These are phyloP conservation scores for Psilopsiagon aymara DNA, from an alignment of 2,113 vertebrate species.

Conservation along the genomic window DNA sequence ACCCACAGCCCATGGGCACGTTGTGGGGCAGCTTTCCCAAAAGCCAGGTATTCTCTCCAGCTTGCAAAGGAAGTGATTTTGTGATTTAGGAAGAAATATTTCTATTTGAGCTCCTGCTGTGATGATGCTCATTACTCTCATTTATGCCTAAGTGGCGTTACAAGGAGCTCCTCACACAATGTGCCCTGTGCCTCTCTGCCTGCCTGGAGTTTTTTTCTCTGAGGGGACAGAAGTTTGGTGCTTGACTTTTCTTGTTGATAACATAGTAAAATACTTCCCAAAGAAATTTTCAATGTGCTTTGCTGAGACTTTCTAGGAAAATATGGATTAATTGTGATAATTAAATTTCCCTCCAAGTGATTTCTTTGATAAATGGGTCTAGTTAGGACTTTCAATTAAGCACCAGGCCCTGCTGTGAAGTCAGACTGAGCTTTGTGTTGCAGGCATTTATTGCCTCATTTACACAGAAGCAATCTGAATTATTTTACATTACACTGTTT, in stretches of 20 bases:
- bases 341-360: slow-evolving; percentile 69
- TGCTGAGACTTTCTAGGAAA: slow-evolving; percentile 31
- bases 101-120: background rate
- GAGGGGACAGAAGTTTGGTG: background rate
- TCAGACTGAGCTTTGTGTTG: slow-evolving; percentile 51
- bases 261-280: background rate
- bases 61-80: background rate
- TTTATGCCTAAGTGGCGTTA: background rate
- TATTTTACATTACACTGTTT: slow-evolving; percentile 52
- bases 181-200: background rate
- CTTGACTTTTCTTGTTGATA: background rate
- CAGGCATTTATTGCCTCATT: slow-evolving; percentile 69
- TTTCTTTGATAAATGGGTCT: slow-evolving; percentile 70
- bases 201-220: background rate
- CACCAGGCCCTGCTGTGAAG: slow-evolving; percentile 61
- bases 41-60: background rate
- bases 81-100: background rate
- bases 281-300: slow-evolving; percentile 7
- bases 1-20: accelerated
- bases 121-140: background rate
- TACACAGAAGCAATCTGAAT: slow-evolving; percentile 57
- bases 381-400: slow-evolving; percentile 73
- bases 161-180: background rate
- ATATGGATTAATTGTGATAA: slow-evolving; percentile 68
- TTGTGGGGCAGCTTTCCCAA: background rate